These are phyloP conservation scores for Drosophila malerkotliana DNA, from an alignment of 1,140 invertebrate species.

Conservation along the genomic window DNA sequence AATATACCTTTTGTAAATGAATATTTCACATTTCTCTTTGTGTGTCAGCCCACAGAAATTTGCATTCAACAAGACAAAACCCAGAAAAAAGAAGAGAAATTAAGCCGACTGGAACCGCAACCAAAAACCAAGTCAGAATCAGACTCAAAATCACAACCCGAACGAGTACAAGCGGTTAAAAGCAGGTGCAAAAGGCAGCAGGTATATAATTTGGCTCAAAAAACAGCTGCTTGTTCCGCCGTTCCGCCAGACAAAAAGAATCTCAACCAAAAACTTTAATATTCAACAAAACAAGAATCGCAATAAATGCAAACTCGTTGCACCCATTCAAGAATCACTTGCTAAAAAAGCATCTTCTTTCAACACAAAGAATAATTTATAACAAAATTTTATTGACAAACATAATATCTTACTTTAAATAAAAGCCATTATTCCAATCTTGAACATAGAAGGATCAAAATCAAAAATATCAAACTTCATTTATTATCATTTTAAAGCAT, in stretches of 20 bases:
- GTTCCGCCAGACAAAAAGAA: constrained; percentile 2
- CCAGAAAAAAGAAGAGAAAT: constrained; percentile 25
- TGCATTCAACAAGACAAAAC: constrained; percentile 40
- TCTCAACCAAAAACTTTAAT: neutral
- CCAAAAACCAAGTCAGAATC: constrained; percentile 8
- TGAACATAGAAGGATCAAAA: too few species aligned
- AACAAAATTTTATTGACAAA: neutral
- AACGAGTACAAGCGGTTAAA: neutral
- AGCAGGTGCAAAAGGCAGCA: constrained; percentile 2
- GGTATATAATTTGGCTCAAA: neutral
- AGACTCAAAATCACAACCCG: neutral
- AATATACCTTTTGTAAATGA: constrained; percentile 28
- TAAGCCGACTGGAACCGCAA: constrained; percentile 24
- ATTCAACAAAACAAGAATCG: constrained; percentile 1
- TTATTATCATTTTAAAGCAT: too few species aligned
- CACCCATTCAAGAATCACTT: constrained; percentile 31
- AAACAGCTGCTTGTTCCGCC: constrained; percentile 17
- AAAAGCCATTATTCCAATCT: too few species aligned
- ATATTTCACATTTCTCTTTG: neutral
- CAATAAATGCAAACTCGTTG: constrained; percentile 55
- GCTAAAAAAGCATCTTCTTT: constrained; percentile 3
- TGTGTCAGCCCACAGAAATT: constrained; percentile 29
- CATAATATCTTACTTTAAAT: too few species aligned
- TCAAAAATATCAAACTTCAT: neutral
- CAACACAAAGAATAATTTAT: neutral